Conservation (phyloP, 2,888 invertebrate genomes). For the Eilema sororculum region DNA sequence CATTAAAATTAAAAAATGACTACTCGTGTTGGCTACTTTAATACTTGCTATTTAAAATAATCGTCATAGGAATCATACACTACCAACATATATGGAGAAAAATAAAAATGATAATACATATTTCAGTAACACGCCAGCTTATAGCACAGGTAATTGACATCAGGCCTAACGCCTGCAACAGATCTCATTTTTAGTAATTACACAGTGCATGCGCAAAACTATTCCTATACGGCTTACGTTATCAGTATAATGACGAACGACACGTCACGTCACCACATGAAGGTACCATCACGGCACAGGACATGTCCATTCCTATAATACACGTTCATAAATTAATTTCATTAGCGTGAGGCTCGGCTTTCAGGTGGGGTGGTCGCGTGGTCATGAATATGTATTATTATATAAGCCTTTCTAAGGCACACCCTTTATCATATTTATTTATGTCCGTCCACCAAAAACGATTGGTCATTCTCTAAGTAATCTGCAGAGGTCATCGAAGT, state of each 20-base stretch:
- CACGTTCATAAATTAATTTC: constrained; percentile 52
- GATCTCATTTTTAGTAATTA: neutral
- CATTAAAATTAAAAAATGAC: too few species aligned
- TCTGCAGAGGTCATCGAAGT: constrained; percentile 47
- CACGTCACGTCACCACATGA: constrained; percentile 32
- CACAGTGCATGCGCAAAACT: constrained; percentile 6
- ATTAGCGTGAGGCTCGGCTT: constrained; percentile 76
- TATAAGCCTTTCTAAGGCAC: constrained; percentile 64
- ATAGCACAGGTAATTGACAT: neutral
- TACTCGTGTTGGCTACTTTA: too few species aligned
- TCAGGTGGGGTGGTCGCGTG: constrained; percentile 74
- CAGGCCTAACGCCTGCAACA: neutral
- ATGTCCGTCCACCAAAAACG: constrained; percentile 54
- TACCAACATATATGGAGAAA: neutral
- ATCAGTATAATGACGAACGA: constrained; percentile 6
- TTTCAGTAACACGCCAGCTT: neutral
- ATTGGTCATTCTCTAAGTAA: constrained; percentile 52
- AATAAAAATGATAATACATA: neutral
- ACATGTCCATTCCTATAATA: constrained; percentile 39
- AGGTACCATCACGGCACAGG: constrained; percentile 41
- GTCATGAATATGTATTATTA: constrained; percentile 78
- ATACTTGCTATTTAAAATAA: too few species aligned
- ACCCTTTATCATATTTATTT: constrained; percentile 63
- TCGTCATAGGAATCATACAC: too few species aligned
- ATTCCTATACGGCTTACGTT: constrained; percentile 4